These are phyloP conservation scores for Zeuzera pyrina DNA, from an alignment of 2,888 invertebrate species.

Conservation along the genomic window DNA sequence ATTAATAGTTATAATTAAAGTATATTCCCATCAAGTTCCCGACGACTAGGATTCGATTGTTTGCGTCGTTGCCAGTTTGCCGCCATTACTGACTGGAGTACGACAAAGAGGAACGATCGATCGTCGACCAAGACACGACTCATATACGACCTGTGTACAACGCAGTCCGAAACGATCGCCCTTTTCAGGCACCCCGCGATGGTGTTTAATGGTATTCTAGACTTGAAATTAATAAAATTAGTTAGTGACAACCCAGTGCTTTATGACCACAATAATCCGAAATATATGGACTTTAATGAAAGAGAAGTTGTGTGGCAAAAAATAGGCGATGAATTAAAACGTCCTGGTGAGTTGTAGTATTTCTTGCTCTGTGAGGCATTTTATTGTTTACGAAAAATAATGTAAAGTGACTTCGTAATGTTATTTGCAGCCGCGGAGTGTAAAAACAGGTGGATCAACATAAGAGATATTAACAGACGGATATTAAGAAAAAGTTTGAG, in stretches of 20 bases:
- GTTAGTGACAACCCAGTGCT: constrained; percentile 46
- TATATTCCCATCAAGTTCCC: too few relatives aligned
- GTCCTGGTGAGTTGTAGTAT: constrained; percentile 38
- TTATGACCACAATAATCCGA: constrained; percentile 45
- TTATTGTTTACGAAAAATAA: not conserved
- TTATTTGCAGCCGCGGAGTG: constrained; percentile 48
- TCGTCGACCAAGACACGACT: too few relatives aligned
- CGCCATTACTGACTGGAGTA: too few relatives aligned
- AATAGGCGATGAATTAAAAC: constrained; percentile 54
- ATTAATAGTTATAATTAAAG: too few relatives aligned
- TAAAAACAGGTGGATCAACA: constrained; percentile 61
- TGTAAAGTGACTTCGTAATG: constrained; percentile 4
- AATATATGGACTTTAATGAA: constrained; percentile 58
- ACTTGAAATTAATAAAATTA: constrained; percentile 40
- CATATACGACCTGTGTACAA: too few relatives aligned
- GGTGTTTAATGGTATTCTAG: constrained; percentile 38
- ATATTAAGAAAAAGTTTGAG: constrained; percentile 28
- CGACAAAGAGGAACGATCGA: too few relatives aligned
- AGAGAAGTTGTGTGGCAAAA: constrained; percentile 63
- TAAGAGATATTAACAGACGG: constrained; percentile 55
- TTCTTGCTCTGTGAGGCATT: not conserved
- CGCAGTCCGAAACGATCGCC: too few relatives aligned
- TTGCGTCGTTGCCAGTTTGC: too few relatives aligned
- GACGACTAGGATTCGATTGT: too few relatives aligned
- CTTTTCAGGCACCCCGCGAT: too few relatives aligned